Conservation (phyloP, 2,113 vertebrate species). For the Grantiella picta region DNA sequence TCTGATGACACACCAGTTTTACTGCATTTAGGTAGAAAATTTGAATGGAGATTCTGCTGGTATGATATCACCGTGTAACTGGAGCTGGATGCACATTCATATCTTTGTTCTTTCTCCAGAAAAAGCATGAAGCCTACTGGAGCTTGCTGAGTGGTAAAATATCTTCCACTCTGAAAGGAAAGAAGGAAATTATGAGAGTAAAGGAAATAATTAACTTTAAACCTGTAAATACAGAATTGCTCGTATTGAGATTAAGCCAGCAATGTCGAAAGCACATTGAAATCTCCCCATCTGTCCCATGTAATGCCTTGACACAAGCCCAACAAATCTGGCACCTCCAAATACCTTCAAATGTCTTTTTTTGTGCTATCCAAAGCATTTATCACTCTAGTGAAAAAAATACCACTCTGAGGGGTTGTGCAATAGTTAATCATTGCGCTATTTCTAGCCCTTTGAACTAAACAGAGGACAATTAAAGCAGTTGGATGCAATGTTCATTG, state of each 20-base stretch:
- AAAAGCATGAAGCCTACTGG: neutral
- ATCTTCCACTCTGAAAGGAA: neutral
- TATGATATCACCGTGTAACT: fast-evolving
- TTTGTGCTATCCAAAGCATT: neutral
- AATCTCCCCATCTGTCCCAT: neutral
- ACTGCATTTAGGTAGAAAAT: neutral
- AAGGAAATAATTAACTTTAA: neutral
- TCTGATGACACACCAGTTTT: neutral
- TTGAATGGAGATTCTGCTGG: neutral
- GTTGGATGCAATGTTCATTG: neutral
- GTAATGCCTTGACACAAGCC: neutral
- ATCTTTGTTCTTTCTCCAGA: neutral
- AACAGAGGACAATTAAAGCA: neutral
- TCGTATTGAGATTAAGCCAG: neutral
- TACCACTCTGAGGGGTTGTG: neutral
- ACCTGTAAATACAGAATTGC: neutral
- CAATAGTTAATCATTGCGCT: neutral
- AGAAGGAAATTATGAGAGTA: neutral
- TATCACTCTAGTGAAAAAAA: neutral
- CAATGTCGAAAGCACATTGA: neutral
- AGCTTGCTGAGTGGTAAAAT: neutral
- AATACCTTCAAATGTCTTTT: neutral
- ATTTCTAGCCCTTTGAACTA: neutral
- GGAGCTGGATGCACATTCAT: neutral
- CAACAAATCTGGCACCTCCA: neutral